Evolutionary conservation across 2,888 invertebrate species (phyloP).

Genomic region (Leucania comma): DNA sequence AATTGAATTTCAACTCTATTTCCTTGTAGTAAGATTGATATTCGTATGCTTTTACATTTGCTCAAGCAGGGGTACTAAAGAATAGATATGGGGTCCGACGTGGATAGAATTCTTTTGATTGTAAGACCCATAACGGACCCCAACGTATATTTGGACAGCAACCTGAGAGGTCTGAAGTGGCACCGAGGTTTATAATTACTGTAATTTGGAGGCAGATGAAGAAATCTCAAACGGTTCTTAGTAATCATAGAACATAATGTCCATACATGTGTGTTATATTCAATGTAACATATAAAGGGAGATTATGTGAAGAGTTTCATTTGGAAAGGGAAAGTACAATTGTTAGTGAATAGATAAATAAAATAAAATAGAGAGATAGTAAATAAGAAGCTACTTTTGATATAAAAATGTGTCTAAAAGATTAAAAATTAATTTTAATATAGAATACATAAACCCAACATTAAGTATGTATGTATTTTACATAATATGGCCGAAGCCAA

Average conservation of each 20-base stretch:
- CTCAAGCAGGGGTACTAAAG: slow-evolving; percentile 83
- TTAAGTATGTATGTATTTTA: no score
- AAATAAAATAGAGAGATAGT: neutral
- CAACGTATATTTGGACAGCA: slow-evolving; percentile 90
- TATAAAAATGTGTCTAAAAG: neutral
- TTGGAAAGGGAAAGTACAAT: neutral
- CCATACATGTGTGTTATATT: slow-evolving; percentile 16
- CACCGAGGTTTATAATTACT: slow-evolving; percentile 88
- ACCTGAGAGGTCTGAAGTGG: slow-evolving; percentile 88
- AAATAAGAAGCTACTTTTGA: neutral
- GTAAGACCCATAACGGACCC: slow-evolving; percentile 88
- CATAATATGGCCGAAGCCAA: no score
- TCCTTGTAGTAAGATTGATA: slow-evolving; percentile 49
- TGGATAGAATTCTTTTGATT: slow-evolving; percentile 87
- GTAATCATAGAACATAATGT: slow-evolving; percentile 27
- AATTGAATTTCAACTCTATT: slow-evolving; percentile 59
- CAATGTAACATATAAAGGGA: slow-evolving; percentile 13
- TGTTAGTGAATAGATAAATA: neutral
- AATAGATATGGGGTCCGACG: slow-evolving; percentile 89
- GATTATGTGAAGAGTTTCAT: neutral
- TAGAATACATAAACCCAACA: no score
- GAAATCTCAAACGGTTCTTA: slow-evolving; percentile 70
- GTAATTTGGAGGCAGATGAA: slow-evolving; percentile 88
- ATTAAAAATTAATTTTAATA: neutral
- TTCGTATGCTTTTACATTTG: slow-evolving; percentile 45